Evolutionary conservation across 2,113 vertebrate species (phyloP), one percentile per base, ranked within the genome.

Genomic region (Malurus elegans): DNA sequence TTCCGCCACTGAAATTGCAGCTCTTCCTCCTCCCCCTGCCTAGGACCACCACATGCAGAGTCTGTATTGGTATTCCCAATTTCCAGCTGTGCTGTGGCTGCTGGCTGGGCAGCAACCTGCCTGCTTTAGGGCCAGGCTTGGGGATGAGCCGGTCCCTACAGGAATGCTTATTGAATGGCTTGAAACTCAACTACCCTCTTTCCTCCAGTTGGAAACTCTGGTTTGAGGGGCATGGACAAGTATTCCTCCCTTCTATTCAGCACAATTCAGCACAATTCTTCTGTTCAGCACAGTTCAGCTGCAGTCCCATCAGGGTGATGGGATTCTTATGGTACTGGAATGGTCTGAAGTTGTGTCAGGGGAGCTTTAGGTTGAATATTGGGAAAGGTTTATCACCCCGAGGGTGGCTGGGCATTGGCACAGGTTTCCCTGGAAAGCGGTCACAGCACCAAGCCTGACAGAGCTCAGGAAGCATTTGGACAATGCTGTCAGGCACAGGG

Each of bases 111-210:
- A 64, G 44, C 17, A 31, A 57, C 23, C 64, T 66, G 67, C 38
- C 56, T 3, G 42, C 47, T 47, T 40, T 31, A 14, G 47, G 18
- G 13, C 18, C 1, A 1, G 14, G 4, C 3, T 0, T 12, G 65
- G 56, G 45, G 7, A 15, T 16, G 45, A 36, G 10, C n/a, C 42
- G 6, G 29, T 44, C n/a, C 65, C 21, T 26, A 0, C 6, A 3
- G 12, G 18, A 62, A 29, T 23, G 29, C 32, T 36, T 34, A 8
- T 6, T 16, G 62, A 26, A 32, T 3, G 6, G 3, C 51, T 36
- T 36, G 25, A 61, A 58, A 42, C 56, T 86, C 74, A 45, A 1
- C 20, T 5, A 23, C 44, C 0, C 3, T 53, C 47, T 84, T 73
- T 34, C 2, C 25, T 6, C 42, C 36, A 12, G 9, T 18, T 28